These are phyloP conservation scores for Rapana venosa DNA, from an alignment of 2,888 invertebrate genomes.

Conservation along the genomic window DNA sequence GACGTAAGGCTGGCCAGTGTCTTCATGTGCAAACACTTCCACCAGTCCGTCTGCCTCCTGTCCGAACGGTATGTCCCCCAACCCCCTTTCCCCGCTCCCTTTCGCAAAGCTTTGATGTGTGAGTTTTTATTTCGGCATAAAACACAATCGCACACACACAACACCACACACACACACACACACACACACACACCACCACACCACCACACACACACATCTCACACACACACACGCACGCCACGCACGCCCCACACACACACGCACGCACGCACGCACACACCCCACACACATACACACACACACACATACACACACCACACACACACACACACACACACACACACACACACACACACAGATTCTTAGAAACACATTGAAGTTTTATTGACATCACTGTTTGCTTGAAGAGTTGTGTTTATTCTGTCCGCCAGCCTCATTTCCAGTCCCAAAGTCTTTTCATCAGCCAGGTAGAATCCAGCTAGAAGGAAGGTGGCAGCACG, in stretches of 20 bases:
- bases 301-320: neutral
- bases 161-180: neutral
- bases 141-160: neutral
- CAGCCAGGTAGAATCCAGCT: too few species aligned
- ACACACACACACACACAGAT: neutral
- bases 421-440: too few species aligned
- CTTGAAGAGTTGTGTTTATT: too few species aligned
- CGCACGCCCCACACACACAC: neutral
- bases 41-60: conserved; percentile 75
- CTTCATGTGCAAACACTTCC: conserved; percentile 78
- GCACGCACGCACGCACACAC: neutral
- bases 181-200: neutral
- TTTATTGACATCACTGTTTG: too few species aligned
- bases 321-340: neutral
- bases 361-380: too few species aligned
- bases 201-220: neutral
- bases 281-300: neutral
- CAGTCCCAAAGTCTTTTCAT: too few species aligned
- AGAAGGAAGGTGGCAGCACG: too few species aligned
- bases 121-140: neutral
- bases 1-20: conserved; percentile 63
- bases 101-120: neutral
- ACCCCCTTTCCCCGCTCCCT: neutral
- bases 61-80: conserved; percentile 68
- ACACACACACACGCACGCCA: neutral